Percentiles rank a stretch among this genome's conserved stretches.
Evolutionary conservation across 1,140 invertebrate genomes (phyloP).

Genomic region (Artemia franciscana): DNA sequence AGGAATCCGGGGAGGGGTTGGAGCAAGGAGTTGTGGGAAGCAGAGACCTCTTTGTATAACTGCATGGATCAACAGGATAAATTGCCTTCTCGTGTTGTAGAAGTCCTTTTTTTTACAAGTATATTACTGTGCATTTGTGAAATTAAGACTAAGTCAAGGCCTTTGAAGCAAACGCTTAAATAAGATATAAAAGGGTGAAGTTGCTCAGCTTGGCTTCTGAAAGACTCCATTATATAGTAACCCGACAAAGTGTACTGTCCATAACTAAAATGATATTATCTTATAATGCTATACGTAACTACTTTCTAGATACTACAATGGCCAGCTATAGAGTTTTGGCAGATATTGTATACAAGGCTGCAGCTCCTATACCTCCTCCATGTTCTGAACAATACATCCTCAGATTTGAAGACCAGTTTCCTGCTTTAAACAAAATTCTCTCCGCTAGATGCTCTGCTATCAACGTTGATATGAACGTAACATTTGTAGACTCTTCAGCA

Average conservation of each 20-base stretch:
- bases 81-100: no score
- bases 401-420: conserved; percentile 52
- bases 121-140: no score
- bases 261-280: background rate
- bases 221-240: no score
- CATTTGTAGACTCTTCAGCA: conserved; percentile 55
- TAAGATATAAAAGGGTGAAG: no score
- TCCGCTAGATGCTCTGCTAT: conserved; percentile 70
- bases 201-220: no score
- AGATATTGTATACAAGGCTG: conserved; percentile 63
- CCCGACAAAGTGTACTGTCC: background rate
- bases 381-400: conserved; percentile 71
- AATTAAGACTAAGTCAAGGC: no score
- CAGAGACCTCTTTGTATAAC: no score
- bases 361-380: conserved; percentile 53
- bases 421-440: conserved; percentile 48
- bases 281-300: conserved; percentile 9
- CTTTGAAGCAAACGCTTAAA: no score
- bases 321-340: conserved; percentile 76
- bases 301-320: conserved; percentile 53
- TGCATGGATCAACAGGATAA: no score
- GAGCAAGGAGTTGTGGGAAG: no score
- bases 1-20: no score
- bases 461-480: conserved; percentile 81
- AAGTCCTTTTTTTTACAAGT: no score